These are phyloP conservation scores for Colinus virginianus DNA, from an alignment of 2,113 vertebrate genomes.

Conservation along the genomic window DNA sequence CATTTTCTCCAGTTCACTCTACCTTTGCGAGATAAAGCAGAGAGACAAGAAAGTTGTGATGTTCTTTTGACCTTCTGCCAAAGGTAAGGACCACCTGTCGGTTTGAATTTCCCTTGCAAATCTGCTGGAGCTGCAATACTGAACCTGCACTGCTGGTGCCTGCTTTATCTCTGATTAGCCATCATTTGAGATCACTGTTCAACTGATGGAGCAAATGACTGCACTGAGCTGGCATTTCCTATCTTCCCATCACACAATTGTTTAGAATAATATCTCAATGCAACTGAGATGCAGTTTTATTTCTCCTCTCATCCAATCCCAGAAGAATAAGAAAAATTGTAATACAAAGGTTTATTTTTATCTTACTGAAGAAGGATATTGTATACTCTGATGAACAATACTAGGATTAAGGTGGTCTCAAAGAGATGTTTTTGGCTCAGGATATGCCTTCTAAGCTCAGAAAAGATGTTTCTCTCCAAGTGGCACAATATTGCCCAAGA, in stretches of 20 bases:
- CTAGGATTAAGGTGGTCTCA: not conserved
- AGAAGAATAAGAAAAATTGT: not conserved
- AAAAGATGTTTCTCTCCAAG: not conserved
- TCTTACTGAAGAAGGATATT: not conserved
- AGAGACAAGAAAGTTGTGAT: constrained; percentile 30
- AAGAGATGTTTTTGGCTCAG: not conserved
- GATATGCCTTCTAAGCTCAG: not conserved
- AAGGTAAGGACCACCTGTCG: constrained; percentile 66
- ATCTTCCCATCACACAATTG: not conserved
- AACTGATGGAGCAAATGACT: constrained; percentile 48
- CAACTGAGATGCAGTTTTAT: not conserved
- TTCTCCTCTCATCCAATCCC: not conserved
- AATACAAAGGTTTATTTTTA: not conserved
- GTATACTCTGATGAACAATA: not conserved
- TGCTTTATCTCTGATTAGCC: constrained; percentile 70
- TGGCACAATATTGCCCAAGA: not conserved
- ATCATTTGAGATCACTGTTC: constrained; percentile 62
- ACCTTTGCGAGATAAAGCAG: not conserved
- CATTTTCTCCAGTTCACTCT: not conserved
- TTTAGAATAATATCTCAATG: not conserved
- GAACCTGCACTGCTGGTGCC: constrained; percentile 62
- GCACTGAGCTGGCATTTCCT: constrained; percentile 58
- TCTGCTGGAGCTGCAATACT: constrained; percentile 45
- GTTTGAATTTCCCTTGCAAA: constrained; percentile 72
- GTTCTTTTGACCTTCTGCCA: constrained; percentile 59